These are phyloP conservation scores for Dasypolia templi DNA, from an alignment of 2,888 invertebrate genomes.

Conservation along the genomic window DNA sequence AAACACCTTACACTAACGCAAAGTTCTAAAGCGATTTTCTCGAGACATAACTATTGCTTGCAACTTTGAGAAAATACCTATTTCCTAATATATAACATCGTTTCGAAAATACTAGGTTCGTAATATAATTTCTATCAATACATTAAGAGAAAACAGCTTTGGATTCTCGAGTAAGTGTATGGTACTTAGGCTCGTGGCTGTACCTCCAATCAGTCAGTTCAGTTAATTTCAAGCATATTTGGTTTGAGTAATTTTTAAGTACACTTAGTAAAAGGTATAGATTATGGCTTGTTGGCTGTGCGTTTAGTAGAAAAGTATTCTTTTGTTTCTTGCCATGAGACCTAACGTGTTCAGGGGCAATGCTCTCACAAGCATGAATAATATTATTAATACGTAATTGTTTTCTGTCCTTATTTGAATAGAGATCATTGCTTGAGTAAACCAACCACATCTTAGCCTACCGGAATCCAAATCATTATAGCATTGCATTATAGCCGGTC, in stretches of 20 bases:
- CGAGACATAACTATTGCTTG: background rate
- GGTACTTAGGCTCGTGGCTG: background rate
- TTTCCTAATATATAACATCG: background rate
- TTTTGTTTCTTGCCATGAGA: background rate
- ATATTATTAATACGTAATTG: conserved; percentile 19
- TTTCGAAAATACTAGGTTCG: background rate
- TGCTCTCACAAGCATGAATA: background rate
- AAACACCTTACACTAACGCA: background rate
- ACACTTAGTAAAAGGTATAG: background rate
- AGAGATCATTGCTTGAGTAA: background rate
- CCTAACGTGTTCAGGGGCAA: background rate
- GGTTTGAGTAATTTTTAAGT: background rate
- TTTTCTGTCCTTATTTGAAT: conserved; percentile 12
- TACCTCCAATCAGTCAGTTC: background rate
- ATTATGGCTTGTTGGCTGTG: background rate
- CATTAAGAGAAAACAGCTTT: background rate
- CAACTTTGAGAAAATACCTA: background rate
- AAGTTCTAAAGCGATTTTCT: background rate
- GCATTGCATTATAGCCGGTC: background rate
- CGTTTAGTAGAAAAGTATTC: background rate
- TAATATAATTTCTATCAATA: background rate
- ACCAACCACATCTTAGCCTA: no score
- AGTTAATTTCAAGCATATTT: conserved; percentile 1
- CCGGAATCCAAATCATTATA: background rate
- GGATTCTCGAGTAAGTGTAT: background rate